Evolutionary conservation across 2,113 vertebrate species (phyloP).

Genomic region (Trinectes maculatus): DNA sequence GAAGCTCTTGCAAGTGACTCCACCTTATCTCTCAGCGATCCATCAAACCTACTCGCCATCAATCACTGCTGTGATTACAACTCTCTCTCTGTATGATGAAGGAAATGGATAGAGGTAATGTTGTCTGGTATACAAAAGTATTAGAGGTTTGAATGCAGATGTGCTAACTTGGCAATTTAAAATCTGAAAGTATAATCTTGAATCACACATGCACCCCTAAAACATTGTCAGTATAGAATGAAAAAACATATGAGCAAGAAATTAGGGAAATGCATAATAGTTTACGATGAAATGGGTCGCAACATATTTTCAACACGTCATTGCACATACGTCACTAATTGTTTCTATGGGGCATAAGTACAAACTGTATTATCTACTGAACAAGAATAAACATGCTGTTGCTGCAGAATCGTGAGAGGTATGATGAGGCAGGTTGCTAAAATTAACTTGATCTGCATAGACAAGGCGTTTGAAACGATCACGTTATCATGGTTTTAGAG

Average conservation of each 20-base stretch:
- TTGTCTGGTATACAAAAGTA: neutral
- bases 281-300: neutral
- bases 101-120: neutral
- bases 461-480: neutral
- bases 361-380: too few species aligned
- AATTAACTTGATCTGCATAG: neutral
- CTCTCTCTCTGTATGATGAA: constrained; percentile 10
- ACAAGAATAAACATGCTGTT: neutral
- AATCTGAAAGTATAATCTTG: neutral
- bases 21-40: constrained; percentile 12
- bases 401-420: neutral
- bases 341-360: neutral
- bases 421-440: neutral
- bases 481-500: neutral
- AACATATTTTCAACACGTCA: neutral
- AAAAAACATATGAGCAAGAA: too few species aligned
- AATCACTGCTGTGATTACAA: constrained; percentile 21
- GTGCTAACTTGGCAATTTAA: neutral
- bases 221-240: too few species aligned
- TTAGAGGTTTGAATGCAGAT: neutral
- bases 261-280: too few species aligned
- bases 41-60: constrained; percentile 31
- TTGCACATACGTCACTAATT: neutral
- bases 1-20: constrained; percentile 13
- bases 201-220: too few species aligned